A percentile compares a stretch with the other conserved stretches of the same genome.
Evolutionary conservation across 1,140 invertebrate genomes (phyloP).

Genomic region (Scaptomyza pallida): DNA sequence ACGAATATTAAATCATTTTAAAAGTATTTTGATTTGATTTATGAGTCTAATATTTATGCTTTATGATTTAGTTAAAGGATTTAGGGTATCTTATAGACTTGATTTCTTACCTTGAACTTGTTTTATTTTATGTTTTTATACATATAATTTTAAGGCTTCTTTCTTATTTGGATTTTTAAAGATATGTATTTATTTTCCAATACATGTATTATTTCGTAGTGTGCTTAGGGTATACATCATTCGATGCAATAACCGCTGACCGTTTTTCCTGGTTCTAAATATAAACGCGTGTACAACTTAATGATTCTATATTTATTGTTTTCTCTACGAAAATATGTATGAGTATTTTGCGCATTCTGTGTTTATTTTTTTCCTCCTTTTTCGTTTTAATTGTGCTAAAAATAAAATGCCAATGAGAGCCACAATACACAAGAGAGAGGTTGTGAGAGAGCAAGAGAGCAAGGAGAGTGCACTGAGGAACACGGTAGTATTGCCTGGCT

Average conservation of each 20-base stretch:
- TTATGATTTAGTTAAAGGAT: no score
- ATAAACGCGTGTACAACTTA: constrained; percentile 83
- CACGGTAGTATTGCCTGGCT: constrained; percentile 6
- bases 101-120: no score
- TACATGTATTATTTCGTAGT: no score
- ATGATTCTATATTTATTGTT: constrained; percentile 84
- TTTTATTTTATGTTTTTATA: no score
- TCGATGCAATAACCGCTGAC: not conserved
- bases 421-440: not conserved
- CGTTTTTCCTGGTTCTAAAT: constrained; percentile 66
- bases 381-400: constrained; percentile 58
- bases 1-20: no score
- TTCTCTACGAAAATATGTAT: constrained; percentile 83
- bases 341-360: constrained; percentile 81
- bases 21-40: no score
- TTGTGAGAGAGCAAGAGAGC: not conserved
- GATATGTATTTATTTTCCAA: no score
- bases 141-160: no score
- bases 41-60: no score
- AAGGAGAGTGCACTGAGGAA: not conserved
- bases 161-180: no score
- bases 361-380: constrained; percentile 9
- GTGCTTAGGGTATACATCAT: constrained; percentile 17
- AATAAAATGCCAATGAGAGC: constrained; percentile 43
- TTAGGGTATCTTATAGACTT: no score